These are phyloP conservation scores for Hippocampus comes DNA, from an alignment of 2,113 vertebrate genomes.

Conservation along the genomic window DNA sequence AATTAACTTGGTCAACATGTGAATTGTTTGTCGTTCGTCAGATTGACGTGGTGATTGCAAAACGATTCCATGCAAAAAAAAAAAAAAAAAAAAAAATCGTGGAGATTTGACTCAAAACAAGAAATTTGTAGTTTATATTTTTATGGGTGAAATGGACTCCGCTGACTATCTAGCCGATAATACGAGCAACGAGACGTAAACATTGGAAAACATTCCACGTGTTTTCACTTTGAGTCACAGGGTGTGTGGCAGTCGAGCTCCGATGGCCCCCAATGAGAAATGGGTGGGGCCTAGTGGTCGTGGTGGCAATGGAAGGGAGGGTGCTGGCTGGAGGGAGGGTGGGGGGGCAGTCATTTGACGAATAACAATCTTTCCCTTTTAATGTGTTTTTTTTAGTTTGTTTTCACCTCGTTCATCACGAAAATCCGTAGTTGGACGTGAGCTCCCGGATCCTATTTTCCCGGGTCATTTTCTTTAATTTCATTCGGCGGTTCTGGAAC, in stretches of 20 bases:
- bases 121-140: background rate
- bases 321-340: too few relatives aligned
- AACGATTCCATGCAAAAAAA: conserved; percentile 48
- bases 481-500: conserved; percentile 99
- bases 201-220: background rate
- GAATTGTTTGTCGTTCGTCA: conserved; percentile 61
- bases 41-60: conserved; percentile 24
- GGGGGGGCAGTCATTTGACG: conserved; percentile 16
- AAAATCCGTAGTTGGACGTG: conserved; percentile 96
- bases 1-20: conserved; percentile 74
- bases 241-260: conserved; percentile 20
- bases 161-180: conserved; percentile 40
- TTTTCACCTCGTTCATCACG: conserved; percentile 74
- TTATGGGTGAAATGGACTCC: conserved; percentile 28
- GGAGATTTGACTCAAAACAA: conserved; percentile 19
- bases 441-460: conserved; percentile 96
- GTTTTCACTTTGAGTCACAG: conserved; percentile 2
- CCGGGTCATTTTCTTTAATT: conserved; percentile 99
- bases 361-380: conserved; percentile 11
- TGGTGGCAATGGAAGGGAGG: background rate
- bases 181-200: conserved; percentile 34
- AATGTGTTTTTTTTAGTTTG: background rate
- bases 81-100: conserved; percentile 13
- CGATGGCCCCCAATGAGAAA: background rate
- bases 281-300: background rate